These are phyloP conservation scores for Megaceryle alcyon DNA, from an alignment of 2,797 vertebrate species.

Conservation along the genomic window DNA sequence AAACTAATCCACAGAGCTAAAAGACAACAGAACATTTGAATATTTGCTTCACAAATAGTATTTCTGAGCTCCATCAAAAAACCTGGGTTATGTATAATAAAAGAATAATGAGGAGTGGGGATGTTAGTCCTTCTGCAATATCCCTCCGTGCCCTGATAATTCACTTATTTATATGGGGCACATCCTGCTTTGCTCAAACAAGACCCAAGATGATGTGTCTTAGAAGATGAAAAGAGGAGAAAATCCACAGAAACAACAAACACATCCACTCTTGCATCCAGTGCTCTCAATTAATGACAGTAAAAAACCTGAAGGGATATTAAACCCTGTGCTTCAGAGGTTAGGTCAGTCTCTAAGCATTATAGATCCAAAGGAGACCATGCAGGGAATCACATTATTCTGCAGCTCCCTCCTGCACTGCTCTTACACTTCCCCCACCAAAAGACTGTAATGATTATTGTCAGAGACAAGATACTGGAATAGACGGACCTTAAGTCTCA, in stretches of 20 bases:
- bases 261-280: background rate
- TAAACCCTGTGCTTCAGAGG: background rate
- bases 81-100: background rate
- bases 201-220: background rate
- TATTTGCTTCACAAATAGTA: background rate
- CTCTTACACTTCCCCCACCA: background rate
- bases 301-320: background rate
- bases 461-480: conserved; percentile 44
- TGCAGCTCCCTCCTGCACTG: background rate
- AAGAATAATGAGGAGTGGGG: background rate
- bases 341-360: conserved; percentile 40
- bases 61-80: background rate
- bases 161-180: background rate
- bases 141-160: background rate
- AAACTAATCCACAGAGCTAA: conserved; percentile 35
- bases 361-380: conserved; percentile 27
- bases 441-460: conserved; percentile 54
- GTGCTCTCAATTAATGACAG: conserved; percentile 41
- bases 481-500: conserved; percentile 21
- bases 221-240: background rate
- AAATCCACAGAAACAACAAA: background rate
- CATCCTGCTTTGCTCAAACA: background rate
- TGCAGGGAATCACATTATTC: conserved; percentile 48
- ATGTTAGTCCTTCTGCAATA: background rate
- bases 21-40: background rate